A percentile compares a stretch with the other conserved stretches of the same genome.
Evolutionary conservation across 2,797 vertebrate species (phyloP).

Genomic region (Myotis vivesi): DNA sequence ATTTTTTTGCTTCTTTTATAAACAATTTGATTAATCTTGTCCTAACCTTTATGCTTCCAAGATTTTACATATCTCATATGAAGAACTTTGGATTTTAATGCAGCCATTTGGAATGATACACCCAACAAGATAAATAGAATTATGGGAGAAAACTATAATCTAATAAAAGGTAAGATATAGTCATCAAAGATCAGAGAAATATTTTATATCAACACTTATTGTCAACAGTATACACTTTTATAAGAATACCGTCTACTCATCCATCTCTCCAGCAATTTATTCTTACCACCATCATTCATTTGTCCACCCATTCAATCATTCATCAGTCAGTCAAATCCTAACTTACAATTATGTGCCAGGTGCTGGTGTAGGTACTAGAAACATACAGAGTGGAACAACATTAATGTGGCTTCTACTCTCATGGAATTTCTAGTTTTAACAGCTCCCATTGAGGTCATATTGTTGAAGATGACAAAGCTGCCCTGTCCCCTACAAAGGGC

Average conservation of each 20-base stretch:
- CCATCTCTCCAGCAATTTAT: neutral
- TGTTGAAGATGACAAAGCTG: neutral
- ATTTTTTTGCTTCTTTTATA: neutral
- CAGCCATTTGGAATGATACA: neutral
- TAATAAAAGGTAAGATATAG: neutral
- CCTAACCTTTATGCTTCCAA: neutral
- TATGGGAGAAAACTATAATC: neutral
- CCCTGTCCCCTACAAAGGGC: neutral
- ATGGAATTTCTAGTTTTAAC: neutral
- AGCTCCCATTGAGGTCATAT: neutral
- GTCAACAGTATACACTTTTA: neutral
- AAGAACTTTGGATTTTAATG: constrained; percentile 11
- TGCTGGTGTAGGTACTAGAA: neutral
- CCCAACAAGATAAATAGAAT: neutral
- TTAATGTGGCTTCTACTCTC: neutral
- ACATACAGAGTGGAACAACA: fast-evolving
- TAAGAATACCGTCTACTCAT: neutral
- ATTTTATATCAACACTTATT: neutral
- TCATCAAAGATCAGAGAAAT: neutral
- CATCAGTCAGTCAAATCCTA: neutral
- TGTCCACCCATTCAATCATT: neutral
- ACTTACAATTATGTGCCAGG: neutral
- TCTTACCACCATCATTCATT: neutral
- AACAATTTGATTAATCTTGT: neutral
- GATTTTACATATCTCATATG: neutral